Evolutionary conservation across 2,797 vertebrate species (phyloP), one percentile per base, ranked within the genome.

Genomic region (Gymnoscopelus braueri): DNA sequence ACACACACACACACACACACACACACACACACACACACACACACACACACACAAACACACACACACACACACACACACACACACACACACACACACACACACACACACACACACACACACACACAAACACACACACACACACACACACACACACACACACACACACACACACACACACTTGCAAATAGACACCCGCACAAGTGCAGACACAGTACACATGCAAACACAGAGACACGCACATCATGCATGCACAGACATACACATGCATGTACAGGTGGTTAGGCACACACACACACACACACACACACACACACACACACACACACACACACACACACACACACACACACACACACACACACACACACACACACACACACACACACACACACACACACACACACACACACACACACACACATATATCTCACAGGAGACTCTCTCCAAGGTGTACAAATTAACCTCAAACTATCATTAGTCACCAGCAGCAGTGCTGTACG

Each of bases 381-480:
- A 23, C n/a, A 23, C 23, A 23, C 54, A 56, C 24, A 3, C 15
- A 57, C 39, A 57, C 13, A 64, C 63, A 44, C 10, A 32, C 50
- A 54, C 32, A 54, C n/a, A 12, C 24, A 52, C 32, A 12, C 24
- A 53, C 23, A 64, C 5, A 47, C 26, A 14, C 50, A 39, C 51
- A 29, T 14, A 12, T 19, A 51, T 77, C 84, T 67, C 82, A 78
- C 75, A 50, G 68, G 78, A 82, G 71, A 77, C 68, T 1, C 84
- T 75, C 83, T 84, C 73, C 73, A 74, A 84, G 79, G 82, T 76
- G 77, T 67, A 72, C 78, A 87, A 88, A 90, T 89, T 82, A 87
- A 87, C 85, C 84, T 84, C 79, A 81, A 80, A 79, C 81, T 82
- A 83, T 86, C 87, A 88, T 89, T 86, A 86, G 79, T 88, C 81